These are phyloP conservation scores for Drosophila biarmipes DNA, from an alignment of 1,140 invertebrate species.

Conservation along the genomic window DNA sequence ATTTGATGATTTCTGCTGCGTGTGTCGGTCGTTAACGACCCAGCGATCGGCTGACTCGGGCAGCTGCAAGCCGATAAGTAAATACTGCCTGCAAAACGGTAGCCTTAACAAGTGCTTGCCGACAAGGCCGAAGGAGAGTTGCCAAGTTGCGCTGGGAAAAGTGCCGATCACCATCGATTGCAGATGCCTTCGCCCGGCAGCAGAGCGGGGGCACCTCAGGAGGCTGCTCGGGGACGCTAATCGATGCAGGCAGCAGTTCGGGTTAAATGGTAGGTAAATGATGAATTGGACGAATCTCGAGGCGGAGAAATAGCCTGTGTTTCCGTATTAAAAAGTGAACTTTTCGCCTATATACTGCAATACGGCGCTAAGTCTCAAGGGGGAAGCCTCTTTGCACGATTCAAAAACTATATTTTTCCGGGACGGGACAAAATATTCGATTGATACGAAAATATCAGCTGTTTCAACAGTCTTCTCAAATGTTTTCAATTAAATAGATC, in stretches of 20 bases:
- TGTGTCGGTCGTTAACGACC: constrained; percentile 78
- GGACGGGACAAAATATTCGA: no score
- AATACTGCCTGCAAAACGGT: constrained; percentile 70
- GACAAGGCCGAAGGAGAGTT: constrained; percentile 19
- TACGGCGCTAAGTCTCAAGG: no score
- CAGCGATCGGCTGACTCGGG: constrained; percentile 12
- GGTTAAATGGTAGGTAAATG: constrained; percentile 22
- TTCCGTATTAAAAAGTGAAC: neutral
- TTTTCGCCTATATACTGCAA: neutral
- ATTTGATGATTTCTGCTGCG: constrained; percentile 80
- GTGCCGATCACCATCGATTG: constrained; percentile 57
- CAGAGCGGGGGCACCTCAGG: neutral
- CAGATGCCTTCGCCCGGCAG: constrained; percentile 23
- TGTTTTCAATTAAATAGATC: no score
- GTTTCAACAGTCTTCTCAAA: no score
- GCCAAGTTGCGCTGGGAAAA: constrained; percentile 17
- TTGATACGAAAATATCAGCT: no score
- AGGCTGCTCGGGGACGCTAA: neutral
- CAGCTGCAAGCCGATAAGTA: constrained; percentile 73
- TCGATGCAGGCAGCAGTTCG: constrained; percentile 16
- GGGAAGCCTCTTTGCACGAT: no score
- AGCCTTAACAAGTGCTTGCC: constrained; percentile 47
- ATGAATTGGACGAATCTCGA: constrained; percentile 4
- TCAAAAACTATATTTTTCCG: no score
- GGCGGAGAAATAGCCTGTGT: neutral